Conservation (phyloP, 2,888 invertebrate species). For the Archips xylosteana region DNA sequence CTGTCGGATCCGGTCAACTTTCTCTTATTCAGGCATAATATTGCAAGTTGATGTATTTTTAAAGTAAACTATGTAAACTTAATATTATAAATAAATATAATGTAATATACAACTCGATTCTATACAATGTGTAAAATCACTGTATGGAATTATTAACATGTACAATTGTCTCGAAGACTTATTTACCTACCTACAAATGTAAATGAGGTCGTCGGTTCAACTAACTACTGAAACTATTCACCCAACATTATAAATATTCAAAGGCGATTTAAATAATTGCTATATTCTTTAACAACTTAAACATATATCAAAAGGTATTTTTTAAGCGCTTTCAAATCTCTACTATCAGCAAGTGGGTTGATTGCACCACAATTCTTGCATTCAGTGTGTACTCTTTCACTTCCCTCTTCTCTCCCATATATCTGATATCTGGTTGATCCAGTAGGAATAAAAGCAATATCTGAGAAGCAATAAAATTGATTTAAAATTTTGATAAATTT, state of each 20-base stretch:
- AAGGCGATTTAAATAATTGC: conserved; percentile 15
- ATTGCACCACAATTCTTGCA: not conserved
- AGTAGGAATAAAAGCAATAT: not conserved
- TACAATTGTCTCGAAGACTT: conserved; percentile 28
- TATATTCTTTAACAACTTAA: not conserved
- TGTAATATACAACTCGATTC: conserved; percentile 16
- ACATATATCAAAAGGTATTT: not conserved
- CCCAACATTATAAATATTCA: conserved; percentile 20
- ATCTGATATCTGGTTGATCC: not conserved
- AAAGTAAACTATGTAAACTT: conserved; percentile 26
- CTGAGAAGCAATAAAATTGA: not conserved
- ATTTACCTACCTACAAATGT: conserved; percentile 14
- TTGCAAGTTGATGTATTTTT: conserved; percentile 32
- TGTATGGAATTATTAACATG: conserved; percentile 27
- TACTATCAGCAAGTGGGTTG: too few species aligned
- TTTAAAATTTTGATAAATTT: not conserved
- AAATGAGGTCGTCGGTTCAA: conserved; percentile 11
- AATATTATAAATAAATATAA: conserved; percentile 31
- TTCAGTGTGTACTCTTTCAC: not conserved
- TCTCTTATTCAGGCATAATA: conserved; percentile 15
- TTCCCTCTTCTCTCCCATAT: not conserved
- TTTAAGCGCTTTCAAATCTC: too few species aligned
- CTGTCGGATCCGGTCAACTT: too few species aligned
- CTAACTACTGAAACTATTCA: conserved; percentile 17
- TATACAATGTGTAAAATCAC: conserved; percentile 16